Conservation (phyloP, 2,888 invertebrate species). For the Ennomos fuscantarius region DNA sequence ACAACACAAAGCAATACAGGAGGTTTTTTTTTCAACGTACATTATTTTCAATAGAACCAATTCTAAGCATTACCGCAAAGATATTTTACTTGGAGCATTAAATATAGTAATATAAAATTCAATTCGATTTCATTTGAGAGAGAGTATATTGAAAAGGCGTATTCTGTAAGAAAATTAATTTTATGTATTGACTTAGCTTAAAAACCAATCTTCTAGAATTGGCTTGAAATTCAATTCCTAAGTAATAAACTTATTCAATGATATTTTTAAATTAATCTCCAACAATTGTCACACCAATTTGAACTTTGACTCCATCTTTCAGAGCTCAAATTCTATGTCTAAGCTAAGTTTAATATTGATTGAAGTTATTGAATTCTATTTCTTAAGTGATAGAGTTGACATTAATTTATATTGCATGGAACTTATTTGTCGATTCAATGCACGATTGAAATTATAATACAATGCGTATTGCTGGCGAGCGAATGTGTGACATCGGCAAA, state of each 20-base stretch:
- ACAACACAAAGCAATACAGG: too few species aligned
- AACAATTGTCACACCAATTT: conserved; percentile 4
- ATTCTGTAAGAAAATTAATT: background rate
- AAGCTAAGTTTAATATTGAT: conserved; percentile 10
- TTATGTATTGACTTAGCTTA: conserved; percentile 4
- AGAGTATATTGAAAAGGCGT: too few species aligned
- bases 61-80: too few species aligned
- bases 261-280: conserved; percentile 12
- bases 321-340: conserved; percentile 4
- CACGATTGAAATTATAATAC: conserved; percentile 78
- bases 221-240: conserved; percentile 17
- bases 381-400: conserved; percentile 37
- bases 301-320: background rate
- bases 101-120: too few species aligned
- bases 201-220: conserved; percentile 8
- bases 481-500: conserved; percentile 74
- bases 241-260: conserved; percentile 16
- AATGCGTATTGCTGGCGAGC: conserved; percentile 69
- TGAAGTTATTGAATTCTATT: conserved; percentile 38
- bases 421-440: conserved; percentile 68
- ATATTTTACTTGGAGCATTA: too few species aligned
- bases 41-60: too few species aligned
- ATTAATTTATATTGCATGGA: conserved; percentile 30
- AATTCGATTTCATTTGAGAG: too few species aligned
- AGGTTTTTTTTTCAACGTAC: too few species aligned